Evolutionary conservation across 2,113 vertebrate species (phyloP), one percentile per base, ranked within the genome.

Genomic region (Muntiacus muntjak): DNA sequence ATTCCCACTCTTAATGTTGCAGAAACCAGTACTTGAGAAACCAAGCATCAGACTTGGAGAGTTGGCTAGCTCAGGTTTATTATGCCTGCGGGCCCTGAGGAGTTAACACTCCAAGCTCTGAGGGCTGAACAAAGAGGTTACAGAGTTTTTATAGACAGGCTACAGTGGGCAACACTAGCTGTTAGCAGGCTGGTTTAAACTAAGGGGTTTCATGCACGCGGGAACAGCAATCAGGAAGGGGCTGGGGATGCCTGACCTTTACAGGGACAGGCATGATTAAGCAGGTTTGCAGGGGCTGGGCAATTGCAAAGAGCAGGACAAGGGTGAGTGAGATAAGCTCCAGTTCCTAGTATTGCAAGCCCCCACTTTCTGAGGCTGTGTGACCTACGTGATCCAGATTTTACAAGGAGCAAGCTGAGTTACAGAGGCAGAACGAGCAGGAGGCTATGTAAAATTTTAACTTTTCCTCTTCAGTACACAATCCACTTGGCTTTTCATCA

Each of bases 401-500:
- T 71, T 23, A 21, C n/a, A 23, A 40, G 67, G 67, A 71, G n/a
- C 67, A 40, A 71, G 67, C 67, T 71, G n/a, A 71, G 67, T 71
- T 23, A 71, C 19, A 71, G 67, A 71, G 67, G 67, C 67, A 71
- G n/a, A 71, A 71, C 0, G 19, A 40, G 67, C 67, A 71, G n/a
- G 67, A 71, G 36, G n/a, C 21, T 36, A 71, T 12, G n/a, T 36
- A 40, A 40, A 71, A 13, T 71, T 40, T 71, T 40, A 71, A 71
- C n/a, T 71, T 71, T 71, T 23, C n/a, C n/a, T 71, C n/a, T 40
- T 40, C n/a, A 40, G 23, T 40, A 71, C 5, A 16, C 25, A 58
- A 2, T 21, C 23, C 14, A 15, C 0, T 9, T 21, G 30, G 1
- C 21, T 71, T 78, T 85, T 64, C 12, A 17, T 52, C 17, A 1